Evolutionary conservation across 1,140 invertebrate species (phyloP), one percentile per base, ranked within the genome.

Genomic region (Agraylea sexmaculata): DNA sequence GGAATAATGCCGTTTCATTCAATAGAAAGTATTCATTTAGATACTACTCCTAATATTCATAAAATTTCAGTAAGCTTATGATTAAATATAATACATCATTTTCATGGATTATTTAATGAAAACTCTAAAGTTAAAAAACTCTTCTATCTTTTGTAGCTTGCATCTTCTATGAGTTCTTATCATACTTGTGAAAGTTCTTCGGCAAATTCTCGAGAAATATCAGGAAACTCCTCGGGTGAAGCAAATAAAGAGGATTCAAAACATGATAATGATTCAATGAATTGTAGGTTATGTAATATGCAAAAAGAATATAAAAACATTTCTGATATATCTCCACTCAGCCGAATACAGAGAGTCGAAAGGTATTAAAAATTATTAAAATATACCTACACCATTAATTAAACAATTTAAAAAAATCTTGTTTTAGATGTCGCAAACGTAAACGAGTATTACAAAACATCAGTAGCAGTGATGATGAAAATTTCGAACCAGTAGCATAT

Each of bases 401-500:
- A n/a, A n/a, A 8, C n/a, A 8, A 27, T 27, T 27, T 27, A 27
- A 27, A 27, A 27, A 27, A 27, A n/a, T 27, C 23, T 53, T 53
- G 19, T 55, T 64, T 62, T 45, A 59, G 70, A 25, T 68, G 66
- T 1, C 67, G 71, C 50, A 74, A 74, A 50, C 64, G 71, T 30
- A 73, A 73, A 42, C 58, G 71, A 45, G 66, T 70, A 46, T 50
- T 73, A 32, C 53, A 1, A 57, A 61, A 31, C 54, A 54, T 37
- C 49, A 51, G n/a, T n/a, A n/a, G n/a, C 32, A 55, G 53, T 18
- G 51, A 52, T 25, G 45, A 54, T 40, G 58, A 61, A 6, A 46
- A 29, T 51, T 42, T 46, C 44, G 23, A 49, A 38, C 28, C 40
- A 20, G 12, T 51, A 38, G 12, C 53, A 37, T 19, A 49, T 51